phyloP scores from a whole-genome alignment of 1,140 invertebrate genomes.

The Gonioctena quinquepunctata region DNA sequence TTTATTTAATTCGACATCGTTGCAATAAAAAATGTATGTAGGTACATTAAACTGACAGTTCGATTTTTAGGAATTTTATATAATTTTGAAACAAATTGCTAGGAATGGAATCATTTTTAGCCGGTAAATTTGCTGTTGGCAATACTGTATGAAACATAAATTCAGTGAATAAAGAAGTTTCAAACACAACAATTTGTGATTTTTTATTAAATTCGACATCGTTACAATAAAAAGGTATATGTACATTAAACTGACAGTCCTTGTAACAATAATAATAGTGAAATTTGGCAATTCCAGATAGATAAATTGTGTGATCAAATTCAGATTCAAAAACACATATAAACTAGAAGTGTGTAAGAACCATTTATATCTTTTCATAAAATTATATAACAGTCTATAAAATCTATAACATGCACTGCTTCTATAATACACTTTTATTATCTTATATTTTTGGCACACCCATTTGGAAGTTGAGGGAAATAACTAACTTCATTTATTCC shows the following conservation, averaged over 20 bases:
- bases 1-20: no score
- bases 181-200: constrained; percentile 17
- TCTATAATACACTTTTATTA: constrained; percentile 45
- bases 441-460: constrained; percentile 46
- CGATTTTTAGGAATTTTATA: no score
- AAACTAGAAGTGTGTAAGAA: constrained; percentile 31
- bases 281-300: constrained; percentile 31
- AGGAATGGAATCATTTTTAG: no score
- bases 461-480: constrained; percentile 41
- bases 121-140: no score
- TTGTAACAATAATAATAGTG: constrained; percentile 31
- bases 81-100: no score
- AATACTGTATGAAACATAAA: no score
- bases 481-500: constrained; percentile 23
- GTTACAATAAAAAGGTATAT: constrained; percentile 49
- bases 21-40: no score
- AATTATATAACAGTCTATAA: constrained; percentile 54
- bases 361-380: constrained; percentile 34
- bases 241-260: constrained; percentile 41
- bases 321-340: constrained; percentile 20
- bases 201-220: constrained; percentile 41
- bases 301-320: constrained; percentile 4
- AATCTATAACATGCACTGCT: constrained; percentile 52
- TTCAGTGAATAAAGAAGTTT: background rate
- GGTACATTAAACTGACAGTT: no score